phyloP scores from a whole-genome alignment of 2,888 invertebrate species.

The Melinaea menophilus region DNA sequence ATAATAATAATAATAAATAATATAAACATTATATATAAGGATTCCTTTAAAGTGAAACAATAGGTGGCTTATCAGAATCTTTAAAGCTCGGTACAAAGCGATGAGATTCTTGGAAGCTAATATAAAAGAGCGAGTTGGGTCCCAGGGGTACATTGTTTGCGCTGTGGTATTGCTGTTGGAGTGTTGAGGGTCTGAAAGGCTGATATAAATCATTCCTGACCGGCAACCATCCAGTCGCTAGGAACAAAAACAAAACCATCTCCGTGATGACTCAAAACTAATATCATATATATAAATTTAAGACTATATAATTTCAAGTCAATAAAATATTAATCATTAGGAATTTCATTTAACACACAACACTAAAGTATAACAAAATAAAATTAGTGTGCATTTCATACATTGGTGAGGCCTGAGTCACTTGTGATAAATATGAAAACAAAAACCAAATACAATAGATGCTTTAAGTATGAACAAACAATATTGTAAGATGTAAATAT shows the following conservation, averaged over 20 bases:
- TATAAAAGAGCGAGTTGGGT: slow-evolving; percentile 2
- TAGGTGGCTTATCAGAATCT: slow-evolving; percentile 6
- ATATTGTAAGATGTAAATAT: not conserved
- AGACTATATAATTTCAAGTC: too few species aligned
- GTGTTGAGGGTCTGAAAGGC: slow-evolving; percentile 9
- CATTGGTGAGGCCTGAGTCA: not conserved
- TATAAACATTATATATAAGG: not conserved
- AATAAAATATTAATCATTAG: too few species aligned
- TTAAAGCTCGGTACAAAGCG: not conserved
- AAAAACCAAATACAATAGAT: not conserved
- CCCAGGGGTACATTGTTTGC: slow-evolving; percentile 10
- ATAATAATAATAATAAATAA: not conserved
- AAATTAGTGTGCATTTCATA: not conserved
- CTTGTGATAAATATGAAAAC: not conserved
- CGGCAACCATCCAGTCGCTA: not conserved
- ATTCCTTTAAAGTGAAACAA: slow-evolving; percentile 3
- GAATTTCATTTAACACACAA: too few species aligned
- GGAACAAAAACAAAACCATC: not conserved
- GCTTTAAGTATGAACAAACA: not conserved
- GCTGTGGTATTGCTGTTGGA: slow-evolving; percentile 5
- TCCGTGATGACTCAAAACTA: too few species aligned
- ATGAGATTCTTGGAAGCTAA: slow-evolving; percentile 2
- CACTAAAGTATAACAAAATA: not conserved
- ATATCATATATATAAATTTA: too few species aligned
- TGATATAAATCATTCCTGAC: not conserved